Conservation (phyloP, 2,797 vertebrate genomes). For the Toxotes lorentzi region DNA sequence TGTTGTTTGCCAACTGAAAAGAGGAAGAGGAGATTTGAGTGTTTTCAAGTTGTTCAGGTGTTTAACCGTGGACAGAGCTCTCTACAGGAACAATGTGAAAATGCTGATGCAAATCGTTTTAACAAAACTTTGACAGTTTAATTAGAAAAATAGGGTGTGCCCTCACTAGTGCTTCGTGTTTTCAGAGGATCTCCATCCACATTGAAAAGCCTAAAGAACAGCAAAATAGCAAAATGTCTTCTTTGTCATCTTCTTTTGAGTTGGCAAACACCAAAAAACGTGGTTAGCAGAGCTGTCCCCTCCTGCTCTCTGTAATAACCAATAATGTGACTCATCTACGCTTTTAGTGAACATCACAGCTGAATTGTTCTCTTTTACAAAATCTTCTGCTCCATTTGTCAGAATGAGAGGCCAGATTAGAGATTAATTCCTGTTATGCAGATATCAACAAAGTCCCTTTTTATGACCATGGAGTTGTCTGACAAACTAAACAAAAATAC, state of each 20-base stretch:
- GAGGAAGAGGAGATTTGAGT: no score
- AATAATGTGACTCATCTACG: no score
- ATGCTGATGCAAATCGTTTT: not conserved
- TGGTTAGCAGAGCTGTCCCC: not conserved
- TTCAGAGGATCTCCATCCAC: not conserved
- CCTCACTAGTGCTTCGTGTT: not conserved
- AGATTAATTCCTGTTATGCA: no score
- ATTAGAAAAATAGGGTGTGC: no score
- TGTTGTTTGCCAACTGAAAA: no score
- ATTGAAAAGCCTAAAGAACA: not conserved
- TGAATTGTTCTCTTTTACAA: no score
- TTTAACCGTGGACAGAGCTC: not conserved
- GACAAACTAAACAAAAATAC: not conserved
- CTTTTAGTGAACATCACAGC: not conserved
- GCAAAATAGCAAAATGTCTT: not conserved
- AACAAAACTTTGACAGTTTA: no score
- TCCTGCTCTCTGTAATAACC: no score
- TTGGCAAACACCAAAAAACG: not conserved
- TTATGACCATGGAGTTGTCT: not conserved
- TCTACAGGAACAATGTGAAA: not conserved
- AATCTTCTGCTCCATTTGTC: no score
- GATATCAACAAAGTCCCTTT: not conserved
- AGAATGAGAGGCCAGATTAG: no score
- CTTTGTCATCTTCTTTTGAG: not conserved
- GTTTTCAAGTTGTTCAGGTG: no score